A percentile compares a stretch with the other conserved stretches of the same genome.
phyloP scores from a whole-genome alignment of 2,113 vertebrate species.

The Peucedramus taeniatus region DNA sequence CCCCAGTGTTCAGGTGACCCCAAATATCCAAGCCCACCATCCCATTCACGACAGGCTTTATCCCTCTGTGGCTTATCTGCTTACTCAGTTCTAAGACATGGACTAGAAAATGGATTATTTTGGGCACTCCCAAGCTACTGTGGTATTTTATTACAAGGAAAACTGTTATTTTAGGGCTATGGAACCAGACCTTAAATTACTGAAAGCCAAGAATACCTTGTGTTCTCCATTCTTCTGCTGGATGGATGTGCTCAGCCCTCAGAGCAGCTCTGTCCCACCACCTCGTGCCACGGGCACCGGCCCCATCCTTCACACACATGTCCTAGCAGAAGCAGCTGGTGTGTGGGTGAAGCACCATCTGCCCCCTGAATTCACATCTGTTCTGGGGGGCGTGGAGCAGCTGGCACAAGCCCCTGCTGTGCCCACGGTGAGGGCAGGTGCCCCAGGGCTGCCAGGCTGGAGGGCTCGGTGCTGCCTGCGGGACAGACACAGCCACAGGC shows the following conservation, averaged over 20 bases:
- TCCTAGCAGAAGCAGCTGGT: fast-evolving
- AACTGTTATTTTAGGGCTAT: not conserved
- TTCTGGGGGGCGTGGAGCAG: not conserved
- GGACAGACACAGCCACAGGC: fast-evolving
- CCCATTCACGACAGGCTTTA: fast-evolving
- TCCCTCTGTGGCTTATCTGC: not conserved
- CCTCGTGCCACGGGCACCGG: fast-evolving
- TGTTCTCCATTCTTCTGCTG: not conserved
- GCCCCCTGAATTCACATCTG: fast-evolving
- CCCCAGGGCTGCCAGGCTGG: not conserved
- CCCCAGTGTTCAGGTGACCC: not conserved
- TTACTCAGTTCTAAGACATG: not conserved
- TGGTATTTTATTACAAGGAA: not conserved
- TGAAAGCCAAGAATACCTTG: not conserved
- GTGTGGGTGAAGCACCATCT: not conserved
- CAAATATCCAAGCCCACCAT: fast-evolving
- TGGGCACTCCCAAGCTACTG: not conserved
- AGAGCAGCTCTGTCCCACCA: not conserved
- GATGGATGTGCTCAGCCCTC: not conserved
- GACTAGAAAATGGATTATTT: not conserved
- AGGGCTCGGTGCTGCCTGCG: fast-evolving
- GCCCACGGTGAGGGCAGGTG: fast-evolving
- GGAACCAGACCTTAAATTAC: not conserved
- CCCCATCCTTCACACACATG: fast-evolving
- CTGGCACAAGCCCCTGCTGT: fast-evolving